These are phyloP conservation scores for Cydia pomonella DNA, from an alignment of 1,140 invertebrate genomes.

Conservation along the genomic window DNA sequence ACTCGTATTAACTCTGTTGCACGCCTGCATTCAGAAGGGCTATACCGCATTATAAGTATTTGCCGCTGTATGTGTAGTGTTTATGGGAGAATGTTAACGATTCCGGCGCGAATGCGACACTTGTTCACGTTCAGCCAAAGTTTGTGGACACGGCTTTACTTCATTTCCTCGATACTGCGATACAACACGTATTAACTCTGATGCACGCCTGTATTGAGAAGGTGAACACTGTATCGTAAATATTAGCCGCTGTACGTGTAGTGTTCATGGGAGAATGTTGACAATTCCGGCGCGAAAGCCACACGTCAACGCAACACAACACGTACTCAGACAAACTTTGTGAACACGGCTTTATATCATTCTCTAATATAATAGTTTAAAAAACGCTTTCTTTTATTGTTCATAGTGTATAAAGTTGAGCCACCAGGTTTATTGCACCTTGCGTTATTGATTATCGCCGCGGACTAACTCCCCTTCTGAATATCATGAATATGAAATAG, in stretches of 20 bases:
- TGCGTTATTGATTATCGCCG: conserved; percentile 2
- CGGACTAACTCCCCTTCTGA: background rate
- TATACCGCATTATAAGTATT: no score
- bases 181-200: background rate
- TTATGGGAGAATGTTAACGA: background rate
- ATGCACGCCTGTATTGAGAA: no score
- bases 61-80: background rate
- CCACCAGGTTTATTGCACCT: conserved; percentile 9
- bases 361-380: no score
- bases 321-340: background rate
- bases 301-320: background rate
- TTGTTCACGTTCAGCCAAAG: background rate
- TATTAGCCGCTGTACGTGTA: no score
- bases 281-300: background rate
- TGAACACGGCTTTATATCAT: background rate
- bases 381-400: no score
- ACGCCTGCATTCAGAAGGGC: no score
- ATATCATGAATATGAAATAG: conserved; percentile 16
- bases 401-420: background rate
- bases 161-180: background rate
- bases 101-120: no score
- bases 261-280: background rate
- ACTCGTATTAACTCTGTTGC: background rate
- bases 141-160: background rate
- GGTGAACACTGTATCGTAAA: no score